A percentile compares a stretch with the other conserved stretches of the same genome.
Evolutionary conservation across 2,888 invertebrate genomes (phyloP).

Genomic region (Acleris laterana): DNA sequence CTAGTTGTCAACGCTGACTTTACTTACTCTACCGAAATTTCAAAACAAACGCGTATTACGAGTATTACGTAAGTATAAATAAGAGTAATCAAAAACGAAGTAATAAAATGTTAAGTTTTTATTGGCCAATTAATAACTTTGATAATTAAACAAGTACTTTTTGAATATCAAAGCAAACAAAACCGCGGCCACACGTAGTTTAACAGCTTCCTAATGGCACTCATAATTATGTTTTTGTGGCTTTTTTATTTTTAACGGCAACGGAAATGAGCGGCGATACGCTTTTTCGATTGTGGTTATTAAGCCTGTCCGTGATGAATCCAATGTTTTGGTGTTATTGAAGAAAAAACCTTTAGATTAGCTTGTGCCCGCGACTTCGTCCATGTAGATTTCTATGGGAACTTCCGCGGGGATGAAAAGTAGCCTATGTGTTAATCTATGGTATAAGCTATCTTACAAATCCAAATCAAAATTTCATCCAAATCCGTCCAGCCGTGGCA

Average conservation of each 20-base stretch:
- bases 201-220: conserved; percentile 26
- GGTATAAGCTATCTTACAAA: no score
- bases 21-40: background rate
- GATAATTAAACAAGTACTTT: conserved; percentile 19
- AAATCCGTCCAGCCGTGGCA: no score
- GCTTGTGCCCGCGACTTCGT: no score
- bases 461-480: no score
- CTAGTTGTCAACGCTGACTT: no score
- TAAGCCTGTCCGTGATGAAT: conserved; percentile 35
- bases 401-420: no score
- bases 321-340: conserved; percentile 28
- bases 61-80: no score
- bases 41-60: no score
- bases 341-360: background rate
- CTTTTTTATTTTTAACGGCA: conserved; percentile 27
- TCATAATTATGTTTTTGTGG: conserved; percentile 34
- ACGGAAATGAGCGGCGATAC: conserved; percentile 38
- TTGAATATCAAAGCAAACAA: conserved; percentile 29
- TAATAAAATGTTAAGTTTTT: conserved; percentile 13
- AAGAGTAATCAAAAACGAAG: background rate
- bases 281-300: conserved; percentile 35
- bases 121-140: conserved; percentile 19
- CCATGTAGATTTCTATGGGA: no score
- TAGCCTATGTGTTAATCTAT: no score
- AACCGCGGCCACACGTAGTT: conserved; percentile 35